Base-by-base conservation (phyloP, 2,888 invertebrate species). In the Carabus problematicus region DNA sequence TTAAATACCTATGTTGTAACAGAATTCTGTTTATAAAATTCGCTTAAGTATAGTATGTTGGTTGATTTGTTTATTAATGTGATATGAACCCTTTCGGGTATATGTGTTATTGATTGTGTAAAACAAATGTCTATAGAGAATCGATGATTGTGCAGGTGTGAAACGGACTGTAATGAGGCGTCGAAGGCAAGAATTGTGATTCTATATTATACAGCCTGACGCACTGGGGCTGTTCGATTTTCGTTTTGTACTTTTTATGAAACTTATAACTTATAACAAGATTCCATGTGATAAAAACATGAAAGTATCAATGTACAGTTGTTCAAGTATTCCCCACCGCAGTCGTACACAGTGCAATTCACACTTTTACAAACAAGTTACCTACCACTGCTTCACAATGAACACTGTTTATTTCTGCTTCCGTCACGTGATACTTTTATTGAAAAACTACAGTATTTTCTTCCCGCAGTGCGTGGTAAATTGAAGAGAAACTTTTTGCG, bases 181-280 rank as follows among this genome's bases (percentile, higher is more conserved):
- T 66, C 70, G 71, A 70, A 70, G 71, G 70, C 60, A 70, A 64
- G 64, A 62, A 64, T 70, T 70, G 62, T 63, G 69, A 67, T 60
- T 67, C 59, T 67, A 60, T 67, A 67, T 60, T 60, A 67, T 54
- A 60, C 49, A 16, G 60, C 43, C 60, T 67, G 67, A 69, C 60
- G 39, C 70, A 58, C 40, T 56, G 64, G 66, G 68, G 62, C 64
- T 70, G 60, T 68, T 63, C 49, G 40, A 62, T 66, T 67, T 71
- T 72, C 68, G 70, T 72, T 72, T 71, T 64, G 55, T 68, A 62
- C 63, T 69, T 71, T 73, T 72, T 72, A 56, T 58, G 52, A 62
- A 66, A 70, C 70, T 66, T 70, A 71, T 71, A 70, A 71, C 68
- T 72, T 69, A 70, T 67, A 71, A 71, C 71, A 69, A 71, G 70